phyloP scores from a whole-genome alignment of 1,140 invertebrate genomes.

The Copidosoma floridanum region DNA sequence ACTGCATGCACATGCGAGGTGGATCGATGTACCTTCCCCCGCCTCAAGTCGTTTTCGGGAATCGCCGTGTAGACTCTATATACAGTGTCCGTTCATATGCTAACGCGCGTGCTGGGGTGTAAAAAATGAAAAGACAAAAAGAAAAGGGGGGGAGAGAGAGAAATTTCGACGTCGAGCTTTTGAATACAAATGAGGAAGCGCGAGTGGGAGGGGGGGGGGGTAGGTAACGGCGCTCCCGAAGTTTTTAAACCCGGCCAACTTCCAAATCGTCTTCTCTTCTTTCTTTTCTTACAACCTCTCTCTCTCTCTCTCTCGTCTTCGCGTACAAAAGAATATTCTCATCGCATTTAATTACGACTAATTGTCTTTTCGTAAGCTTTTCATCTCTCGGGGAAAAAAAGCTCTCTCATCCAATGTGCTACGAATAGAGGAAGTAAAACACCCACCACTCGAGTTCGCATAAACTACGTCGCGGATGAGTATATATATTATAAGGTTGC shows the following conservation, averaged over 20 bases:
- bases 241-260: constrained; percentile 17
- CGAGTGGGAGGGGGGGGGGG: too few relatives aligned
- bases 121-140: not conserved
- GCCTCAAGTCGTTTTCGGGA: not conserved
- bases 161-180: not conserved
- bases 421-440: too few relatives aligned
- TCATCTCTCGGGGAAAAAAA: too few relatives aligned
- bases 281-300: too few relatives aligned
- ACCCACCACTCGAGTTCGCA: not conserved
- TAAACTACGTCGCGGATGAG: not conserved
- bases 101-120: not conserved
- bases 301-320: not conserved
- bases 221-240: constrained; percentile 16
- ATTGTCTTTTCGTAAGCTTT: not conserved
- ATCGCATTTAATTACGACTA: not conserved
- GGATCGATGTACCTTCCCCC: not conserved
- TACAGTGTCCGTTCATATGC: constrained; percentile 13
- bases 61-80: not conserved
- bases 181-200: constrained; percentile 23
- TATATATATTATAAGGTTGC: not conserved
- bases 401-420: too few relatives aligned
- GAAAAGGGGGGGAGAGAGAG: too few relatives aligned
- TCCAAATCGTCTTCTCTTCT: constrained; percentile 15
- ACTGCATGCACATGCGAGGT: not conserved
- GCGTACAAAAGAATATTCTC: not conserved